Base-by-base conservation (phyloP, 2,797 vertebrate genomes). In the Micropoecilia bifurca region DNA sequence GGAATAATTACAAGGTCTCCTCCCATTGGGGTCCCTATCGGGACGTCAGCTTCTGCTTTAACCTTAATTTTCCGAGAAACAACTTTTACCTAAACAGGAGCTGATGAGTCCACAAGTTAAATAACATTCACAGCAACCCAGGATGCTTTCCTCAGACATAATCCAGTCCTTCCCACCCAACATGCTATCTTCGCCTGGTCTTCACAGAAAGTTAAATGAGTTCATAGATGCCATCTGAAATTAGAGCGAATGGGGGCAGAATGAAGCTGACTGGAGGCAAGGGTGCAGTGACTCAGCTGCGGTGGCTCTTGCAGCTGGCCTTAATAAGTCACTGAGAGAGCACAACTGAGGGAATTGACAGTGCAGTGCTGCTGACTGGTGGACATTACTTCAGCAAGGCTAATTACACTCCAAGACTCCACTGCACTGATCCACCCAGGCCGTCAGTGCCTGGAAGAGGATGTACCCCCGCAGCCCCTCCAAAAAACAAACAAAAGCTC, bases 231-330 rank as follows among this genome's bases (percentile, higher is more conserved):
- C 81, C 87, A 86, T 79, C 74, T 84, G 79, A 83, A 91, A 88
- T 88, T 85, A 85, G 66, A 86, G 82, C 48, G 73, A 80, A 74
- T 47, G 78, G 83, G 84, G 79, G 84, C 83, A 85, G 87, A 88
- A 87, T 87, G 41, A 92, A 90, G 83, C 82, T 90, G 85, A 85
- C 90, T 90, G 73, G 86, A 91, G 87, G 91, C 87, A 89, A 90
- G 85, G 88, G 75, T 87, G 81, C 85, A 80, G 73, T 88, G 88
- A 93, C 75, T 93, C 87, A 90, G 66, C 81, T 53, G 33, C 36
- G 80, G 86, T 82, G 79, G 83, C 55, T 87, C 63, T n/a, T 57
- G 72, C 84, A 91, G 89, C 80, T 66, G 81, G 74, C 75, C 81
- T 80, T 83, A 88, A 89, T 90, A 84, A 87, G 89, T 87, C 88